Evolutionary conservation across 2,888 invertebrate species (phyloP), one percentile per base, ranked within the genome.

Genomic region (Hemithea aestivaria): DNA sequence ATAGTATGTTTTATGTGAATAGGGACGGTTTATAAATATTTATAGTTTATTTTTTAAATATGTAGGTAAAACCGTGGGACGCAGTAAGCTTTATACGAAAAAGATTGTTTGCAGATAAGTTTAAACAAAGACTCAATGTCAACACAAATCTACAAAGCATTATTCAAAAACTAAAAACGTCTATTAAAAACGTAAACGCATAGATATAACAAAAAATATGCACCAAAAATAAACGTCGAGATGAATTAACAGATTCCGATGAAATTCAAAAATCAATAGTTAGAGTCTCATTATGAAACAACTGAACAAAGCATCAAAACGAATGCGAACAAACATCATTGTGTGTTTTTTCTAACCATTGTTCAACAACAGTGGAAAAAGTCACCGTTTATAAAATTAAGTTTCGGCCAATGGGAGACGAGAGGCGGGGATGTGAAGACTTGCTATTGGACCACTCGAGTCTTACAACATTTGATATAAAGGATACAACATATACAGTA

Each of bases 401-500:
- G 84, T 83, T 84, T 83, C 84, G 81, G 58, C 87, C 87, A 87
- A 88, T 87, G 42, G 51, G 40, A 16, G 34, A 6, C 10, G 56
- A 53, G 74, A 69, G 82, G 83, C 81, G 82, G 76, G 64, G 70
- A 58, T 58, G 40, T 9, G 27, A 32, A 21, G 51, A 45, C 7
- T 33, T 40, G 40, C 65, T 48, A 87, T 85, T 85, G 85, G 87
- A 45, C 40, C 58, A 39, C 37, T 41, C 48, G 51, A 45, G 46
- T 68, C 83, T 84, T 75, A 78, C 76, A 74, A 84, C 84, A 85
- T 79, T 85, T 85, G 85, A 84, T 84, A 85, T 85, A 85, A 81
- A 75, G 83, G 87, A 85, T 87, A 87, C 87, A 85, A 83, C 82
- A 84, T 84, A 83, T 85, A 85, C 85, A 85, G 84, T 85, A 81